Evolutionary conservation across 2,113 vertebrate species (phyloP).

Genomic region (Turnix velox): DNA sequence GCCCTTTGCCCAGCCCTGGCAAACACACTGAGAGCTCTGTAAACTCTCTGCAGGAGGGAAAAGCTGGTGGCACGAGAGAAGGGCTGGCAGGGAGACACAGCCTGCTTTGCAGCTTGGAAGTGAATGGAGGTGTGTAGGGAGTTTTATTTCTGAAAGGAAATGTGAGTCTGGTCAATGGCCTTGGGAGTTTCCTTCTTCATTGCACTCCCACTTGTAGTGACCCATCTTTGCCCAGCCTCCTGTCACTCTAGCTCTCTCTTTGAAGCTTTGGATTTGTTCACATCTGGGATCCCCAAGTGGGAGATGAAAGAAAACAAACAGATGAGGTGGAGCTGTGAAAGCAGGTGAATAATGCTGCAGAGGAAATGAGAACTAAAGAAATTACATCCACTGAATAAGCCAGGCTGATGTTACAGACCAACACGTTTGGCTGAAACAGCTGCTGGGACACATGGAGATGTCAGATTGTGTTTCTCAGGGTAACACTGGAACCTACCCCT

Average conservation of each 20-base stretch:
- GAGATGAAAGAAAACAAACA: background rate
- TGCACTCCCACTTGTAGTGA: background rate
- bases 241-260: background rate
- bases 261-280: background rate
- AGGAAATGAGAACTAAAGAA: background rate
- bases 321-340: background rate
- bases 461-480: background rate
- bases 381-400: background rate
- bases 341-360: background rate
- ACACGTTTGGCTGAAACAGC: background rate
- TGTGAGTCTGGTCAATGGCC: background rate
- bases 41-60: fast-evolving
- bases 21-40: background rate
- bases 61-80: background rate
- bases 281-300: background rate
- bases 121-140: background rate
- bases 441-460: background rate
- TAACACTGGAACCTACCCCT: background rate
- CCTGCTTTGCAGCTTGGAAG: background rate
- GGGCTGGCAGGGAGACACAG: background rate
- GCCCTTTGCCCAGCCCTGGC: background rate
- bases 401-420: background rate
- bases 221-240: background rate
- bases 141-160: background rate
- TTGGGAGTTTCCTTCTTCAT: background rate